These are phyloP conservation scores for Sebastes diploproa DNA, from an alignment of 2,797 vertebrate species.

Conservation along the genomic window DNA sequence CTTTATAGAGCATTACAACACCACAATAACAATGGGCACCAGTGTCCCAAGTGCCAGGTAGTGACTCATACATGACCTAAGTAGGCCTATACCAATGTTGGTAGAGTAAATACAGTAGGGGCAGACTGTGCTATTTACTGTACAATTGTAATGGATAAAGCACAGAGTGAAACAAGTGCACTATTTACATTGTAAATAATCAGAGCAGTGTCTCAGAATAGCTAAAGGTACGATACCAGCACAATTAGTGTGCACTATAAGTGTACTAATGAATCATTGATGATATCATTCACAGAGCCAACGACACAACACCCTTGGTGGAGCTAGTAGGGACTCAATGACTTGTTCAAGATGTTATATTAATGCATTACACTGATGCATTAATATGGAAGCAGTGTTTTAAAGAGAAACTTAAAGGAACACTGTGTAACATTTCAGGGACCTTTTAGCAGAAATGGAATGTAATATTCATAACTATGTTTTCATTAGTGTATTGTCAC, in stretches of 20 bases:
- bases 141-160: neutral
- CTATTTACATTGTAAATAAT: constrained; percentile 19
- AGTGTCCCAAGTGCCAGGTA: constrained; percentile 82
- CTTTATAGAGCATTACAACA: constrained; percentile 74
- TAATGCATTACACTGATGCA: neutral
- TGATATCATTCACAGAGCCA: neutral
- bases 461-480: too few relatives aligned
- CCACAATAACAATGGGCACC: constrained; percentile 73
- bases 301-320: too few relatives aligned
- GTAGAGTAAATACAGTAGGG: constrained; percentile 58
- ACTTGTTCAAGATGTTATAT: neutral
- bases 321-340: neutral
- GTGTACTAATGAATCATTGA: neutral
- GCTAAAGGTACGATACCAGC: constrained; percentile 1
- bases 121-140: constrained; percentile 27
- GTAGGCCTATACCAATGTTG: constrained; percentile 61
- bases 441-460: too few relatives aligned
- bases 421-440: too few relatives aligned
- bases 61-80: constrained; percentile 85
- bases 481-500: too few relatives aligned
- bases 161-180: constrained; percentile 13
- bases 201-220: constrained; percentile 2
- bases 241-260: neutral
- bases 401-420: too few relatives aligned
- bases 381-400: too few relatives aligned